These are phyloP conservation scores for Metalampra italica DNA, from an alignment of 2,888 invertebrate species.

Conservation along the genomic window DNA sequence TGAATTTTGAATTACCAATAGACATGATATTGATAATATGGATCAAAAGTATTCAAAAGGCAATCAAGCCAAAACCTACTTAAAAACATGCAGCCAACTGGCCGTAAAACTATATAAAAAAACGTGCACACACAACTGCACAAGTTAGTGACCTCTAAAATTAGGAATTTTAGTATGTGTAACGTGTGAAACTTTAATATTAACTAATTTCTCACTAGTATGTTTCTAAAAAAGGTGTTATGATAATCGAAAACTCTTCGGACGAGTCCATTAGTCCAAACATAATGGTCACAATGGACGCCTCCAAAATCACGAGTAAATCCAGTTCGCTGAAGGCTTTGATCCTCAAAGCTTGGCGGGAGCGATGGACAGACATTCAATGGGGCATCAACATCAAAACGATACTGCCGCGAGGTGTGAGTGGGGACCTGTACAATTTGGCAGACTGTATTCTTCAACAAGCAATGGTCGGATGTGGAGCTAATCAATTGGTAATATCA, in stretches of 20 bases:
- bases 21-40: no score
- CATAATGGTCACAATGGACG: constrained; percentile 79
- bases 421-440: constrained; percentile 94
- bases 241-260: neutral
- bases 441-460: constrained; percentile 96
- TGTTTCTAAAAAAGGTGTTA: neutral
- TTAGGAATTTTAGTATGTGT: no score
- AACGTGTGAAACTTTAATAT: no score
- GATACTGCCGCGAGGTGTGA: constrained; percentile 92
- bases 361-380: constrained; percentile 96
- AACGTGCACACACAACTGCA: no score
- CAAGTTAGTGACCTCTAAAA: no score
- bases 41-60: no score
- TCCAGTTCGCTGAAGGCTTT: constrained; percentile 89
- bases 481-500: constrained; percentile 93
- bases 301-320: constrained; percentile 89
- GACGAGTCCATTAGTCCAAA: neutral
- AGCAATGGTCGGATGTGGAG: constrained; percentile 94
- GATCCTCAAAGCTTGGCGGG: constrained; percentile 93
- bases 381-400: constrained; percentile 98
- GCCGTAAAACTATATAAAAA: no score
- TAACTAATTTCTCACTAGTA: neutral
- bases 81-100: no score
- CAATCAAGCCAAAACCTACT: no score
- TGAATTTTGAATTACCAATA: no score